These are phyloP conservation scores for Dendroctonus ponderosae DNA, from an alignment of 1,140 invertebrate species.

Conservation along the genomic window DNA sequence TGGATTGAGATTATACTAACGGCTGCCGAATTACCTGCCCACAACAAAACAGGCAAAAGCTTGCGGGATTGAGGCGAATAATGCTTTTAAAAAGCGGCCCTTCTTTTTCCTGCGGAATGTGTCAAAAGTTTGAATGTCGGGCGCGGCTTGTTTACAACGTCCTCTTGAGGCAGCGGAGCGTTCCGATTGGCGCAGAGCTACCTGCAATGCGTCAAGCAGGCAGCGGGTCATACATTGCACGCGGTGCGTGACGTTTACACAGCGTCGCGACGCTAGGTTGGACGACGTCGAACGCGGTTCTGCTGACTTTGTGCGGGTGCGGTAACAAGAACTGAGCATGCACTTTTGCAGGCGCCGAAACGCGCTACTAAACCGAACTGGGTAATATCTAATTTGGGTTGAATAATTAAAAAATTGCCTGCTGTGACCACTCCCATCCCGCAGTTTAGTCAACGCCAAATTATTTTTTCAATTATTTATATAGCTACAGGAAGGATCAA, in stretches of 20 bases:
- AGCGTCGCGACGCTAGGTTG: slow-evolving; percentile 28
- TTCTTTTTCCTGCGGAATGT: slow-evolving; percentile 57
- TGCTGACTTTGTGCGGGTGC: slow-evolving; percentile 41
- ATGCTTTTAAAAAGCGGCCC: slow-evolving; percentile 49
- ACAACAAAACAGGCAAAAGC: too few relatives aligned
- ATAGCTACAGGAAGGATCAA: too few relatives aligned
- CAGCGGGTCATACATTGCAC: slow-evolving; percentile 39
- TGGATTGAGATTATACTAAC: not conserved
- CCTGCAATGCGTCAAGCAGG: slow-evolving; percentile 78
- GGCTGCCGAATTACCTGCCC: not conserved
- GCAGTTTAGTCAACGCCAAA: too few relatives aligned
- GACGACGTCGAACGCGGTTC: slow-evolving; percentile 36
- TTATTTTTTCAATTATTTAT: too few relatives aligned
- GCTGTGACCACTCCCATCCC: slow-evolving; percentile 22
- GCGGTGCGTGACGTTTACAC: slow-evolving; percentile 38
- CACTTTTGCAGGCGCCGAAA: slow-evolving; percentile 12
- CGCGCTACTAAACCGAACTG: slow-evolving; percentile 20
- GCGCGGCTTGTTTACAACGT: slow-evolving; percentile 65
- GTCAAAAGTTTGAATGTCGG: slow-evolving; percentile 58
- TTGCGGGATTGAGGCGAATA: too few relatives aligned
- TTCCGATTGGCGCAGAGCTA: slow-evolving; percentile 70
- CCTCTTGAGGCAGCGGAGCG: slow-evolving; percentile 47
- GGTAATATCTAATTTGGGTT: slow-evolving; percentile 19
- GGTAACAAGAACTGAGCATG: slow-evolving; percentile 36
- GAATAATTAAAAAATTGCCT: slow-evolving; percentile 29